Percentiles rank a stretch among this genome's conserved stretches.
phyloP scores from a whole-genome alignment of 1,140 invertebrate species.

The Hylaeus volcanicus region DNA sequence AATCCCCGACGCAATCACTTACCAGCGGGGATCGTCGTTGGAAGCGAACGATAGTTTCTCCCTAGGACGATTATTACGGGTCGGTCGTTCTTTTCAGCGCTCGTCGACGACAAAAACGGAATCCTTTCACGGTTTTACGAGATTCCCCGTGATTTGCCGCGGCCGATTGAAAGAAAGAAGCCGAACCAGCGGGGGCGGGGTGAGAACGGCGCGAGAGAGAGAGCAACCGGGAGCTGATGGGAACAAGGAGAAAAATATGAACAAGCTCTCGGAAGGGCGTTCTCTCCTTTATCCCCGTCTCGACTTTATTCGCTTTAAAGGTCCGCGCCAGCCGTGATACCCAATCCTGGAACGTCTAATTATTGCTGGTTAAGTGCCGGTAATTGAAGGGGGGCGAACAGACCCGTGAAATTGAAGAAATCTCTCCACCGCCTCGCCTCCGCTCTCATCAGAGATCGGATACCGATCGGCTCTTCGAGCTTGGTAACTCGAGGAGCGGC shows the following conservation, averaged over 20 bases:
- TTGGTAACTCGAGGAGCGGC: constrained; percentile 50
- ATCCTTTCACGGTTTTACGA: constrained; percentile 45
- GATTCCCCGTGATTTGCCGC: constrained; percentile 50
- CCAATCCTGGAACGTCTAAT: constrained; percentile 73
- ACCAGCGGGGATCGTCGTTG: neutral
- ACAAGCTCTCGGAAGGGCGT: constrained; percentile 47
- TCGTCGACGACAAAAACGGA: constrained; percentile 28
- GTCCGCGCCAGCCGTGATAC: constrained; percentile 68
- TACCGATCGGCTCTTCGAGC: constrained; percentile 53
- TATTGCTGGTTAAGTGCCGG: constrained; percentile 76
- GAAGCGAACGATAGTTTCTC: constrained; percentile 19
- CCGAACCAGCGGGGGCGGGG: neutral
- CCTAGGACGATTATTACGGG: constrained; percentile 36
- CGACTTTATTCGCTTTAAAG: constrained; percentile 70
- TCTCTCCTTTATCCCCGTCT: constrained; percentile 55
- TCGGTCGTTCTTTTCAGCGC: constrained; percentile 46
- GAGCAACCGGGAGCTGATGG: neutral
- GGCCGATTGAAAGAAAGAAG: constrained; percentile 45
- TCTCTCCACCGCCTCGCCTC: constrained; percentile 40
- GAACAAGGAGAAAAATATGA: constrained; percentile 5
- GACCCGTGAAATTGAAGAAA: constrained; percentile 77
- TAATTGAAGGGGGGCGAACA: constrained; percentile 75
- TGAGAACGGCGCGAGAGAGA: neutral
- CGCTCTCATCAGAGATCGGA: constrained; percentile 55
- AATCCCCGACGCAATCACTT: constrained; percentile 5